Evolutionary conservation across 2,113 vertebrate species (phyloP), one percentile per base, ranked within the genome.

Genomic region (Potamarius usumacintae): DNA sequence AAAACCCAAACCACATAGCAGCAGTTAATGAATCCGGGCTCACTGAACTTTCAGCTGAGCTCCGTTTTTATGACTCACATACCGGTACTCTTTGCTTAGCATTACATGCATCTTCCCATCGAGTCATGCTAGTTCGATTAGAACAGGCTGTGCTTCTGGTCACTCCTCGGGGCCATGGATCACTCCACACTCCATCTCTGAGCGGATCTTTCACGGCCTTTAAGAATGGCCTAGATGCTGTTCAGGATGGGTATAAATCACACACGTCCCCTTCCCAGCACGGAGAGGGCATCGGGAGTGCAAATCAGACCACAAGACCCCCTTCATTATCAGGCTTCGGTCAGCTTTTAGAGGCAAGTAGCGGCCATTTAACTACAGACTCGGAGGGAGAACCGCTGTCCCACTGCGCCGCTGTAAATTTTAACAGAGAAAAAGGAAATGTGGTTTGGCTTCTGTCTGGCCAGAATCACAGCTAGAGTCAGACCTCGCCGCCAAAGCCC

Each of bases 381-480:
- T 25, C 65, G 0, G 4, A 67, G 67, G 48, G 86, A 82, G 85
- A 79, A 88, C 83, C 55, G 55, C 57, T 60, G 86, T 76, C 88
- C 81, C 63, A 48, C 52, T n/a, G 85, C 82, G 85, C 84, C 25
- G 83, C 88, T 18, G 90, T 93, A 92, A 92, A 94, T 82, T 92
- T 94, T 92, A 89, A 93, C 85, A 87, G 72, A 90, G 84, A 85
- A 67, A 88, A 88, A 90, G 91, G 89, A 93, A 92, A 83, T 90
- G 90, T 86, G 92, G 92, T 94, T 91, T 93, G 92, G 92, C 91
- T 91, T 88, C 82, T 88, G 50, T 89, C 87, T 87, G 86, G 83
- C 87, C 58, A 52, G 76, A 71, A 22, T 89, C 84, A 25, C 55
- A 65, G 77, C 22, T 83, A 79, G 15, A 86, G 91, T 77, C 85